Percentiles rank a stretch among this genome's conserved stretches.
These are phyloP conservation scores for Homarus gammarus DNA, from an alignment of 2,888 invertebrate species.

Conservation along the genomic window DNA sequence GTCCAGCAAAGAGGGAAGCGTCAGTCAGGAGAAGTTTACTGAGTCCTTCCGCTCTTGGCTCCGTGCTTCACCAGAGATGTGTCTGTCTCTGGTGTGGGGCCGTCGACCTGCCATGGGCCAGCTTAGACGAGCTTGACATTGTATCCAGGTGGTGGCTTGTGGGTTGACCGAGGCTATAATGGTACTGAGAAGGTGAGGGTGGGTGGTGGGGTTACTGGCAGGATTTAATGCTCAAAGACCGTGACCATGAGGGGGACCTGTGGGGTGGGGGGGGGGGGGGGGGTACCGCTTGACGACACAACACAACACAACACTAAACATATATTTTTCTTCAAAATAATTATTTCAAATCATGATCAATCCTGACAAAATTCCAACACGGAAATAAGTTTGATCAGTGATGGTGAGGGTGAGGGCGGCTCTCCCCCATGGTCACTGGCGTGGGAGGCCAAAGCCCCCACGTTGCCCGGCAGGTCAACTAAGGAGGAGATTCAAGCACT, in stretches of 20 bases:
- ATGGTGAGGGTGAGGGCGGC: neutral
- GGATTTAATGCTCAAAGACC: neutral
- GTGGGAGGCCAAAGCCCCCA: neutral
- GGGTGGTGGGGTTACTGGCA: neutral
- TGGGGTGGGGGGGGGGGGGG: no score
- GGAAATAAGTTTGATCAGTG: neutral
- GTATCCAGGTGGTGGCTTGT: neutral
- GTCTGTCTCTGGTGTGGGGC: neutral
- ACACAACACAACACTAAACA: no score
- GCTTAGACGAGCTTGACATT: neutral
- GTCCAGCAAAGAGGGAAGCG: neutral
- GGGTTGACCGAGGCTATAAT: neutral
- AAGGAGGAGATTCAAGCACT: neutral
- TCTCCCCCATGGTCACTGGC: no score
- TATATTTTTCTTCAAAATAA: no score
- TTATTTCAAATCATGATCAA: neutral
- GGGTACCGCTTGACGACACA: no score
- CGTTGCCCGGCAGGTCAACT: neutral
- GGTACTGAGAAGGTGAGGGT: neutral
- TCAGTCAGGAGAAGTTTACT: neutral
- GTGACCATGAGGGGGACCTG: slow-evolving; percentile 11
- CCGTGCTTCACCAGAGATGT: neutral
- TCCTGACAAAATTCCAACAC: neutral
- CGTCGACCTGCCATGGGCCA: neutral
- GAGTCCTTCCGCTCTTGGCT: neutral